Percentiles rank a stretch among this genome's conserved stretches.
phyloP scores from a whole-genome alignment of 2,113 vertebrate species.

The Protobothrops mucrosquamatus region DNA sequence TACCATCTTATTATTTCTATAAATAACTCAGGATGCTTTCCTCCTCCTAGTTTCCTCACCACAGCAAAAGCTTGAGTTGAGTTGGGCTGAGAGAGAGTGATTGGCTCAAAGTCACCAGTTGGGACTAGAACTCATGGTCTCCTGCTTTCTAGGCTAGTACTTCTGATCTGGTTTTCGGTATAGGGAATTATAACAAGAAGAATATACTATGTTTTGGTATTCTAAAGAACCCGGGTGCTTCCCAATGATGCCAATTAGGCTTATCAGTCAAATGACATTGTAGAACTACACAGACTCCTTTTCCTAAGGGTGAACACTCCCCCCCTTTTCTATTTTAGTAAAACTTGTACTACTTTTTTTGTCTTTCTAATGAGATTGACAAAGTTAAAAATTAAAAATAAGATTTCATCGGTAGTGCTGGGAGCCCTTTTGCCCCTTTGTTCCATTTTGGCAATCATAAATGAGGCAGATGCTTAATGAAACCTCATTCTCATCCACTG shows the following conservation, averaged over 20 bases:
- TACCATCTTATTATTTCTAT: not conserved
- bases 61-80: not conserved
- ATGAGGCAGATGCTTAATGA: not conserved
- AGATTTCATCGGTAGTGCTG: not conserved
- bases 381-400: not conserved
- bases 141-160: not conserved
- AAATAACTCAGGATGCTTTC: not conserved
- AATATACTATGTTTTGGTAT: not conserved
- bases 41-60: not conserved
- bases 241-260: not conserved
- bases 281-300: not conserved
- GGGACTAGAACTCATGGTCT: not conserved
- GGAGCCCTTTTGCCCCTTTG: not conserved
- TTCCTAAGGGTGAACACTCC: not conserved
- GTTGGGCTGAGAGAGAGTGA: not conserved
- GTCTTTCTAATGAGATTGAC: not conserved
- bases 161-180: not conserved
- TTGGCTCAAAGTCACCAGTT: not conserved
- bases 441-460: not conserved
- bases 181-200: not conserved
- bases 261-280: not conserved
- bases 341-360: not conserved
- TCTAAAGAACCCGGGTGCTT: not conserved
- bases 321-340: not conserved
- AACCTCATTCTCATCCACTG: not conserved